Evolutionary conservation across 2,113 vertebrate genomes (phyloP), one percentile per base, ranked within the genome.

Genomic region (Chloroceryle aenea): DNA sequence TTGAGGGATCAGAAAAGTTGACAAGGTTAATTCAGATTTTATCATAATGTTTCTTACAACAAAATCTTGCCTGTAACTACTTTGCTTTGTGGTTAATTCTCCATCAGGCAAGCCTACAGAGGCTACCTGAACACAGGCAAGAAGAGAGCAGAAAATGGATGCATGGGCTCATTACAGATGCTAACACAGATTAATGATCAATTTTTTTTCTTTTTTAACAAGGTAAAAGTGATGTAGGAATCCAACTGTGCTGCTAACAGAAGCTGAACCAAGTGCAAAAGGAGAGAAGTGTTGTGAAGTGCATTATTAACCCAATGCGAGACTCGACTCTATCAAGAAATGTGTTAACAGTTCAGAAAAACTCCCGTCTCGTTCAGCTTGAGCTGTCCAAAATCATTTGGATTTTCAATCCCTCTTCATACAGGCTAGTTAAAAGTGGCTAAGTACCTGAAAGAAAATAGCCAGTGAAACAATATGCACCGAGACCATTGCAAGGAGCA

Each of bases 161-260:
- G 69, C 16, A 63, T 53, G 85, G 62, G 48, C 61, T 93, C 45
- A 47, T 92, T 93, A 81, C 27, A 78, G 69, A 86, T 73, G 76
- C 36, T 92, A 92, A 86, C 56, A 20, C 34, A 87, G 53, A n/a
- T 75, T 90, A 92, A 97, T 75, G 79, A 83, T 29, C 48, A 34
- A 59, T 67, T 78, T 62, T 48, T 36, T 64, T 43, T 27, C 61
- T 69, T 84, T 85, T 82, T 26, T 48, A 91, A 85, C 59, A 74
- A 68, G 83, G 76, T 88, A 90, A 36, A 90, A 92, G 83, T 18
- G 1, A 80, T 64, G 68, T 32, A 71, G 78, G 76, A 86, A 64
- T n/a, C 82, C 75, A 86, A 68, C 42, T 11, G 2, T 56, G 68
- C 13, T 84, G 72, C 52, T 76, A 84, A 78, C 36, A 86, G 85